A percentile compares a stretch with the other conserved stretches of the same genome.
phyloP scores from a whole-genome alignment of 2,113 vertebrate species.

The Protomyctophum bolini region DNA sequence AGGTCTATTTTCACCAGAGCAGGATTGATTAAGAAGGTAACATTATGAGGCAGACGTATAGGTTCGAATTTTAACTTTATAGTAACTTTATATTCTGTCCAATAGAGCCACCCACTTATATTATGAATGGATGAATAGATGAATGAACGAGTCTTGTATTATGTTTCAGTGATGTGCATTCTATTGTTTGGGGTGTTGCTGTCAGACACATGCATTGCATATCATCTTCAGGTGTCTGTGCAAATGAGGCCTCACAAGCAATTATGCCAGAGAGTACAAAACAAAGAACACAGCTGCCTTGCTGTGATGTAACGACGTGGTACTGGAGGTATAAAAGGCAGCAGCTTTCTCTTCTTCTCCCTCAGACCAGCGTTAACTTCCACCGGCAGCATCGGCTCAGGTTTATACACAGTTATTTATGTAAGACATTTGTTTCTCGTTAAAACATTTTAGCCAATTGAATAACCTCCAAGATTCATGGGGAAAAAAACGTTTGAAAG shows the following conservation, averaged over 20 bases:
- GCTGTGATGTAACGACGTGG: slow-evolving; percentile 50
- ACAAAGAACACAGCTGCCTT: slow-evolving; percentile 18
- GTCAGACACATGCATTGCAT: slow-evolving; percentile 5
- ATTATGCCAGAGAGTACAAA: not conserved
- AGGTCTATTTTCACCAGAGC: not conserved
- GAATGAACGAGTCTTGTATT: no score
- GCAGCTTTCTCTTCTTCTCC: not conserved
- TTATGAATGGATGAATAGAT: no score
- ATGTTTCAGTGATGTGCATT: not conserved
- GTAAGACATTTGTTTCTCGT: not conserved
- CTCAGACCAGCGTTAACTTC: not conserved
- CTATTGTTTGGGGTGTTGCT: slow-evolving; percentile 12
- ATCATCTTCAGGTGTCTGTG: not conserved
- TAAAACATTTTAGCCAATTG: slow-evolving; percentile 12
- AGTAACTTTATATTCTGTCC: no score
- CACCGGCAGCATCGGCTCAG: not conserved
- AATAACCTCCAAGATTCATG: not conserved
- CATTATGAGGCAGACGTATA: not conserved
- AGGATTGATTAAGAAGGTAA: slow-evolving; percentile 3
- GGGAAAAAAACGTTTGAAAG: slow-evolving; percentile 9
- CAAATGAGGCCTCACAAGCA: slow-evolving; percentile 17
- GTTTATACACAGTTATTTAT: not conserved
- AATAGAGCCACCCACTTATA: no score
- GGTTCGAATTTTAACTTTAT: not conserved
- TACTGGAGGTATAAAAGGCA: slow-evolving; percentile 50